phyloP scores from a whole-genome alignment of 2,113 vertebrate species.

The Athene cunicularia region DNA sequence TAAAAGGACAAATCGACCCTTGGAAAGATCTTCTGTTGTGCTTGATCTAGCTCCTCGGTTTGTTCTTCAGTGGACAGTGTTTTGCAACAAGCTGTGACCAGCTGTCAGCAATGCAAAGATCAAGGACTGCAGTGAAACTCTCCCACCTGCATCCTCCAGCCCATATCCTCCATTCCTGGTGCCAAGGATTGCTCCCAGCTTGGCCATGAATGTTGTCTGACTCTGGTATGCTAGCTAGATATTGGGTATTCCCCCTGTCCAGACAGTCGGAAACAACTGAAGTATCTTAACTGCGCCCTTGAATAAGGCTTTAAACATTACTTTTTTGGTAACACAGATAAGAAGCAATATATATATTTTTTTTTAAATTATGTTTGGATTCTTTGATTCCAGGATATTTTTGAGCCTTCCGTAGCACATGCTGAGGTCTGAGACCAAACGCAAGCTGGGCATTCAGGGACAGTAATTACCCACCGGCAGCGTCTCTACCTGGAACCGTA shows the following conservation, averaged over 20 bases:
- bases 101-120: background rate
- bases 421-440: background rate
- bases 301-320: background rate
- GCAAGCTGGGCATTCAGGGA: background rate
- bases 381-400: background rate
- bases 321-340: slow-evolving; percentile 35
- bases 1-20: background rate
- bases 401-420: background rate
- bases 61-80: background rate
- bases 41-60: background rate
- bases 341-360: background rate
- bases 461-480: background rate
- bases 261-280: slow-evolving; percentile 34
- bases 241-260: background rate
- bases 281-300: slow-evolving; percentile 24
- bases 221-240: background rate
- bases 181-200: background rate
- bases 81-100: background rate
- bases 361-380: background rate
- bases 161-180: background rate
- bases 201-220: background rate
- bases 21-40: background rate
- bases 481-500: fast-evolving
- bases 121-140: background rate
- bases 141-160: background rate